Evolutionary conservation across 2,113 vertebrate genomes (phyloP).

Genomic region (Oceanites oceanicus): DNA sequence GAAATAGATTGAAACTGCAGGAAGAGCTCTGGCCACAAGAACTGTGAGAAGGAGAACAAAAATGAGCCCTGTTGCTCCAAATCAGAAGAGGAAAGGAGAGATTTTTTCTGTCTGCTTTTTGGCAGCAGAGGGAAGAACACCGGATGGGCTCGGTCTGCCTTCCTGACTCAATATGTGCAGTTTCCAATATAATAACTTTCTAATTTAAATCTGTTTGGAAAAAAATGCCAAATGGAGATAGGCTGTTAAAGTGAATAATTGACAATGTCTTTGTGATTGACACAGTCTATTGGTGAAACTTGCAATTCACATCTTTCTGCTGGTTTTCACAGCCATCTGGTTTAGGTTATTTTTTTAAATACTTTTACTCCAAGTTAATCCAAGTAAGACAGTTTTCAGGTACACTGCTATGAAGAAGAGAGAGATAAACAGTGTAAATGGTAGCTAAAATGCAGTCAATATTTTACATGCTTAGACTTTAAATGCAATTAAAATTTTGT

Average conservation of each 20-base stretch:
- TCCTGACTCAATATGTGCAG: not conserved
- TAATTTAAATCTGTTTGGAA: slow-evolving; percentile 3
- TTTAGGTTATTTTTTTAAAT: not conserved
- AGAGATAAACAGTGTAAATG: not conserved
- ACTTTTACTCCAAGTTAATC: not conserved
- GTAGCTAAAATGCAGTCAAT: not conserved
- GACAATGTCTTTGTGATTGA: not conserved
- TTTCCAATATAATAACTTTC: not conserved
- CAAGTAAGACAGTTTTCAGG: not conserved
- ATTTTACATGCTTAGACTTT: not conserved
- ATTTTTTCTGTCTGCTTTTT: not conserved
- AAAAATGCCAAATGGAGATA: slow-evolving; percentile 13
- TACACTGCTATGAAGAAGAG: not conserved
- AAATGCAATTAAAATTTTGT: not conserved
- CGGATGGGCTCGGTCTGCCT: not conserved
- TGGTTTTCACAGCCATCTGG: not conserved
- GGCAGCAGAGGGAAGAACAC: not conserved
- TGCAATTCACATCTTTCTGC: not conserved
- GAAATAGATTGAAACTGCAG: not conserved
- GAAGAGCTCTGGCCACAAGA: not conserved
- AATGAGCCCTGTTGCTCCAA: not conserved
- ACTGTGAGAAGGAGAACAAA: not conserved
- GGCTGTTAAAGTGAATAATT: not conserved
- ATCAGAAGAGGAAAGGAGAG: not conserved
- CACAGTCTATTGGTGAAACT: not conserved